phyloP scores from a whole-genome alignment of 2,797 vertebrate genomes.

The Sphaeramia orbicularis region DNA sequence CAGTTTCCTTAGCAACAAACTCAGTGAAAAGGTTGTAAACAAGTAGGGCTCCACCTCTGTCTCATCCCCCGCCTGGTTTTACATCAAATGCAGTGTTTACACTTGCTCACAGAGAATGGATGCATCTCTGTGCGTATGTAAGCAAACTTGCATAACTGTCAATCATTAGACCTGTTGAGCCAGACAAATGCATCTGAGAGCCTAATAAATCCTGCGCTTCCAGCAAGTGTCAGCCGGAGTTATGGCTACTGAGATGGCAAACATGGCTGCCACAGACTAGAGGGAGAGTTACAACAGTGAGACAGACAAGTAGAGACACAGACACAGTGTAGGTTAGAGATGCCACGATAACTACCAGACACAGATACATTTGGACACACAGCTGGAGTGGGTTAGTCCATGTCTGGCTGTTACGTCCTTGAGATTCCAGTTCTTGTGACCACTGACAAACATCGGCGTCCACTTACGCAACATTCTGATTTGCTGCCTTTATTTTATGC shows the following conservation, averaged over 20 bases:
- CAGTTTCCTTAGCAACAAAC: constrained; percentile 1
- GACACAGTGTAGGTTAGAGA: constrained; percentile 37
- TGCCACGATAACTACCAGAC: constrained; percentile 1
- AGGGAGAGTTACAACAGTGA: constrained; percentile 15
- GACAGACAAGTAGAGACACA: constrained; percentile 30
- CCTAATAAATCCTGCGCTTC: constrained; percentile 19
- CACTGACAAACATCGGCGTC: constrained; percentile 1
- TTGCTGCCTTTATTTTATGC: constrained; percentile 37
- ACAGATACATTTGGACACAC: constrained; percentile 26
- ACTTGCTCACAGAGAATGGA: background rate
- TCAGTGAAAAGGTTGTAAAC: background rate
- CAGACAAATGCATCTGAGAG: constrained; percentile 22
- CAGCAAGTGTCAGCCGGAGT: constrained; percentile 40
- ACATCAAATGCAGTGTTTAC: background rate
- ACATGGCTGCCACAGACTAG: constrained; percentile 38
- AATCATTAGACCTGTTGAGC: constrained; percentile 29
- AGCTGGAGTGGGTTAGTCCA: constrained; percentile 33
- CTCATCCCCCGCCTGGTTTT: background rate
- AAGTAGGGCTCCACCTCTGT: background rate
- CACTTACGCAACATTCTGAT: constrained; percentile 42
- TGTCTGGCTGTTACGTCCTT: constrained; percentile 19
- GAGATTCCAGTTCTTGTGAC: constrained; percentile 14
- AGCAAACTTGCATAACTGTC: background rate
- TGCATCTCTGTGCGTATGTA: background rate
- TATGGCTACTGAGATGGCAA: constrained; percentile 27